Conservation (phyloP, 2,888 invertebrate genomes). For the Dioctria linearis region DNA sequence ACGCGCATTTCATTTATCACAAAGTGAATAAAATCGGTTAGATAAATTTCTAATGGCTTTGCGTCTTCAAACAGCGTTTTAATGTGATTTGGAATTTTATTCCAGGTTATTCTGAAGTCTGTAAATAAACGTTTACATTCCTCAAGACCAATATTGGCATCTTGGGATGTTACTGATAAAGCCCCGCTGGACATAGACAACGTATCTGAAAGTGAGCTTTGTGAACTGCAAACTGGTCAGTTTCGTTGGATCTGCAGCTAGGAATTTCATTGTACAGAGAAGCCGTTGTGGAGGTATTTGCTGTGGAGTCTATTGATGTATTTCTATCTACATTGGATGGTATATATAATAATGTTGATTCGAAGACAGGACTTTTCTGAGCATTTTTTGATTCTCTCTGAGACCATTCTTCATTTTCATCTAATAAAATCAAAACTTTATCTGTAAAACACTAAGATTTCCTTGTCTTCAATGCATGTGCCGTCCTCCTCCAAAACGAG, state of each 20-base stretch:
- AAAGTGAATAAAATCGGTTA: constrained; percentile 29
- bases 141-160: neutral
- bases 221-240: neutral
- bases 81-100: constrained; percentile 7
- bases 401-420: neutral
- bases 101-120: constrained; percentile 11
- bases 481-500: neutral
- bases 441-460: neutral
- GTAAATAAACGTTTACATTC: constrained; percentile 11
- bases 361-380: no score
- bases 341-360: no score
- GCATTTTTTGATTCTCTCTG: neutral
- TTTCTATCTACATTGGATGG: neutral
- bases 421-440: neutral
- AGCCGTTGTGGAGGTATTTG: neutral
- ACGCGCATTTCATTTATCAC: constrained; percentile 30
- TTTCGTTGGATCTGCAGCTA: no score
- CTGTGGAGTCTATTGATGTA: neutral
- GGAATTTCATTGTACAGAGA: no score
- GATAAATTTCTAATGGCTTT: neutral
- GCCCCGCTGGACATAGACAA: constrained; percentile 28
- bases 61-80: neutral
- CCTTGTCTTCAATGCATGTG: neutral
- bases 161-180: neutral
- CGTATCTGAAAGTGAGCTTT: neutral